Percentiles rank a stretch among this genome's conserved stretches.
Evolutionary conservation across 2,888 invertebrate genomes (phyloP).

Genomic region (Amiota mariae): DNA sequence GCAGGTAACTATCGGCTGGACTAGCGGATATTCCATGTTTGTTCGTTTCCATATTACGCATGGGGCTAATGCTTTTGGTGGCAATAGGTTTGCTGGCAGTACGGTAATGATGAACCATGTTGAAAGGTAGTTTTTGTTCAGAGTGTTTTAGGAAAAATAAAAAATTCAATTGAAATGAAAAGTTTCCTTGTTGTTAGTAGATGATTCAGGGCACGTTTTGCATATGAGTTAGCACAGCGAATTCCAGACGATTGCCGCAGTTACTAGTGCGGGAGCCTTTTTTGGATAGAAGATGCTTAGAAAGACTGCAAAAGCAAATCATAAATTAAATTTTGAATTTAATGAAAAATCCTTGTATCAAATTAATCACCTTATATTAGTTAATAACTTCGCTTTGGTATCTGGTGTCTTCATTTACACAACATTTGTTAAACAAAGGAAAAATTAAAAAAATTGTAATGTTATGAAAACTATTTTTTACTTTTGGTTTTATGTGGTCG

Average conservation of each 20-base stretch:
- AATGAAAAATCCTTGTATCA: not conserved
- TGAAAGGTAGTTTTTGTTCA: slow-evolving; percentile 38
- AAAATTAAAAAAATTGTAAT: not conserved
- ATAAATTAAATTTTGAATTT: slow-evolving; percentile 11
- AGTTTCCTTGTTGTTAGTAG: not conserved
- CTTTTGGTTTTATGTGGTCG: slow-evolving; percentile 12
- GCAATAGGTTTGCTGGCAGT: slow-evolving; percentile 60
- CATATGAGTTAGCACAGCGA: slow-evolving; percentile 86
- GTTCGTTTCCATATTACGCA: slow-evolving; percentile 53
- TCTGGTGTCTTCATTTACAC: slow-evolving; percentile 73
- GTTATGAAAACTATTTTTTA: not conserved
- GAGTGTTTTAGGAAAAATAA: slow-evolving; percentile 8
- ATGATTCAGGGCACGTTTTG: slow-evolving; percentile 87
- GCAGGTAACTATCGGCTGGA: slow-evolving; percentile 55
- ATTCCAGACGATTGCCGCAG: slow-evolving; percentile 88
- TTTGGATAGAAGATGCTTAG: slow-evolving; percentile 87
- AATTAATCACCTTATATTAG: slow-evolving; percentile 69
- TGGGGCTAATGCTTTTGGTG: slow-evolving; percentile 66
- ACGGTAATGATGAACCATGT: slow-evolving; percentile 70
- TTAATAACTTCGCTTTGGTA: slow-evolving; percentile 70
- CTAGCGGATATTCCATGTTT: slow-evolving; percentile 57
- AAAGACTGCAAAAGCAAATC: slow-evolving; percentile 77
- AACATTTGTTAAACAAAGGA: slow-evolving; percentile 47
- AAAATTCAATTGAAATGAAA: slow-evolving; percentile 5
- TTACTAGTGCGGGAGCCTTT: slow-evolving; percentile 90